phyloP scores from a whole-genome alignment of 2,113 vertebrate genomes.

The Menura novaehollandiae region DNA sequence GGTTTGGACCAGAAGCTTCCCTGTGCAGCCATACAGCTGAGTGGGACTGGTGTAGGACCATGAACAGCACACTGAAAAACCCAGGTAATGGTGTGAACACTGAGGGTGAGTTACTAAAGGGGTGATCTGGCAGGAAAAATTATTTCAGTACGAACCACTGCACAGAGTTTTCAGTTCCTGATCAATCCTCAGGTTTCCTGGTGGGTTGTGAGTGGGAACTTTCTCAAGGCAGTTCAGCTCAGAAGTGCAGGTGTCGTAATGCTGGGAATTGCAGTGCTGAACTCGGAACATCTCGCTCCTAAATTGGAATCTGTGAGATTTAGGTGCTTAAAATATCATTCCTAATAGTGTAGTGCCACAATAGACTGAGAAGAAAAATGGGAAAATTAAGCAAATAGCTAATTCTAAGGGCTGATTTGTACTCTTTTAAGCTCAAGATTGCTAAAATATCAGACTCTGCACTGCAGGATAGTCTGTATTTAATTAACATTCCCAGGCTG shows the following conservation, averaged over 20 bases:
- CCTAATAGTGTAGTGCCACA: background rate
- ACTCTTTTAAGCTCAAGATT: background rate
- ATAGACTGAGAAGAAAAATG: background rate
- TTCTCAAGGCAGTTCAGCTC: background rate
- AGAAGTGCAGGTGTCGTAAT: background rate
- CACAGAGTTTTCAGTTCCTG: background rate
- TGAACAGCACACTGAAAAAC: background rate
- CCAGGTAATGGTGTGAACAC: background rate
- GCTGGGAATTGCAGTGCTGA: background rate
- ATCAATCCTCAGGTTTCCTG: background rate
- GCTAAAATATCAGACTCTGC: background rate
- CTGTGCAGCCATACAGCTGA: background rate
- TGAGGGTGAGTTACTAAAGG: background rate
- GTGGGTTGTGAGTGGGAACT: background rate
- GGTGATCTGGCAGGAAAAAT: background rate
- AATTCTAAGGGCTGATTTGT: background rate
- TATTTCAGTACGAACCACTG: background rate
- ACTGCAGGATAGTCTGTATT: background rate
- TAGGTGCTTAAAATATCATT: background rate
- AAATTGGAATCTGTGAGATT: background rate
- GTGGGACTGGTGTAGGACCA: background rate
- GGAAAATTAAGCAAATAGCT: background rate
- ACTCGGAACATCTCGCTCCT: background rate
- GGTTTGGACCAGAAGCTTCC: background rate
- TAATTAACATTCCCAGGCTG: background rate